Evolutionary conservation across 2,113 vertebrate species (phyloP).

Genomic region (Thermophis baileyi): DNA sequence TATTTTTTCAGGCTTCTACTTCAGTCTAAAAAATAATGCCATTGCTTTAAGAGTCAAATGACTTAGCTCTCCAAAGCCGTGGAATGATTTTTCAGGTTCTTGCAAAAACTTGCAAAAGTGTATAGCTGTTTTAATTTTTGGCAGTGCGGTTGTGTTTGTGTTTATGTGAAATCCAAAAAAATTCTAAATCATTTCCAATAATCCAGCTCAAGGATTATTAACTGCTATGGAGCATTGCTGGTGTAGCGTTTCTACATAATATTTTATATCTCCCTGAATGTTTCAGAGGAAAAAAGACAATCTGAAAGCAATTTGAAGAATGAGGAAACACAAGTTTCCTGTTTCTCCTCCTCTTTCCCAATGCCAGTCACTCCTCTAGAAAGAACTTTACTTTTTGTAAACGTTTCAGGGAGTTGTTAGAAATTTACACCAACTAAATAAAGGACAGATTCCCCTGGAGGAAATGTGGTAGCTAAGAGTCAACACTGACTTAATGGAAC

Average conservation of each 20-base stretch:
- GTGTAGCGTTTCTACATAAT: background rate
- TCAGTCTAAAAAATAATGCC: background rate
- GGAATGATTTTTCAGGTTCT: background rate
- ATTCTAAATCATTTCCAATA: background rate
- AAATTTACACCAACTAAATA: background rate
- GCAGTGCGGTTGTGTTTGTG: background rate
- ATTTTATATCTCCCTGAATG: background rate
- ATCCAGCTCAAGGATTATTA: background rate
- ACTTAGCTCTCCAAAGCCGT: background rate
- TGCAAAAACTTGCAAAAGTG: background rate
- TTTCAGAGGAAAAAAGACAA: background rate
- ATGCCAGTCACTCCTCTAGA: background rate
- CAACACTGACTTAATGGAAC: background rate
- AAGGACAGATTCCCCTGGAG: background rate
- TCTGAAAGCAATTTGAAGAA: background rate
- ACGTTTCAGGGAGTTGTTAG: background rate
- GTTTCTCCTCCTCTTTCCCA: background rate
- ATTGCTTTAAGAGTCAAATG: background rate
- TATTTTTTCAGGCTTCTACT: background rate
- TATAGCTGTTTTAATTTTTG: background rate
- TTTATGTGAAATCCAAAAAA: background rate
- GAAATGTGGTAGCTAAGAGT: background rate
- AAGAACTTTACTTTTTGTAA: background rate
- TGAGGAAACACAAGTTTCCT: background rate
- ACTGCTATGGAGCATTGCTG: background rate